Conservation (phyloP, 2,888 invertebrate species). For the Aleiodes testaceus region DNA sequence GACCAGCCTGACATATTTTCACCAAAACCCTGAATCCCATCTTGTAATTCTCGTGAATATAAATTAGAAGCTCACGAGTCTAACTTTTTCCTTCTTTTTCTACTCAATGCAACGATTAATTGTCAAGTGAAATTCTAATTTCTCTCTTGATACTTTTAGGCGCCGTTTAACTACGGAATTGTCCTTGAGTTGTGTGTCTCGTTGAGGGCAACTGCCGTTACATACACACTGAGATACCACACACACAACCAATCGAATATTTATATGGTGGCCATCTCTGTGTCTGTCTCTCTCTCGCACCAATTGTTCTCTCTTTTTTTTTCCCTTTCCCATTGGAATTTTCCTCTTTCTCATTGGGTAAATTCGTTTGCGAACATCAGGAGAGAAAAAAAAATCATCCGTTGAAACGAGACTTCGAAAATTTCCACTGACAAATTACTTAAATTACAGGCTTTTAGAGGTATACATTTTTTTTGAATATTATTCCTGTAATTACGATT, state of each 20-base stretch:
- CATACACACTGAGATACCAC: slow-evolving; percentile 25
- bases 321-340: background rate
- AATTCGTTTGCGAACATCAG: background rate
- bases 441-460: background rate
- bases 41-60: slow-evolving; percentile 38
- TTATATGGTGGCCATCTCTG: slow-evolving; percentile 38
- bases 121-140: slow-evolving; percentile 1
- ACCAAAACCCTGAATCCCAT: slow-evolving; percentile 64
- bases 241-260: slow-evolving; percentile 37
- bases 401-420: background rate
- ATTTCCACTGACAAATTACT: background rate
- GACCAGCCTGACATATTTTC: slow-evolving; percentile 59
- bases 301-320: slow-evolving; percentile 3
- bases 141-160: slow-evolving; percentile 16
- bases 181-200: slow-evolving; percentile 28
- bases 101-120: background rate
- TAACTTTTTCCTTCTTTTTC: background rate
- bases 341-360: slow-evolving; percentile 10
- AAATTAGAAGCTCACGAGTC: slow-evolving; percentile 22
- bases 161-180: slow-evolving; percentile 22
- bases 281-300: background rate
- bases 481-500: background rate
- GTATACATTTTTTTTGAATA: background rate
- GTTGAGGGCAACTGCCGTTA: slow-evolving; percentile 29
- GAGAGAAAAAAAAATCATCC: background rate